Conservation (phyloP, 2,113 vertebrate genomes). For the Silurus asotus region DNA sequence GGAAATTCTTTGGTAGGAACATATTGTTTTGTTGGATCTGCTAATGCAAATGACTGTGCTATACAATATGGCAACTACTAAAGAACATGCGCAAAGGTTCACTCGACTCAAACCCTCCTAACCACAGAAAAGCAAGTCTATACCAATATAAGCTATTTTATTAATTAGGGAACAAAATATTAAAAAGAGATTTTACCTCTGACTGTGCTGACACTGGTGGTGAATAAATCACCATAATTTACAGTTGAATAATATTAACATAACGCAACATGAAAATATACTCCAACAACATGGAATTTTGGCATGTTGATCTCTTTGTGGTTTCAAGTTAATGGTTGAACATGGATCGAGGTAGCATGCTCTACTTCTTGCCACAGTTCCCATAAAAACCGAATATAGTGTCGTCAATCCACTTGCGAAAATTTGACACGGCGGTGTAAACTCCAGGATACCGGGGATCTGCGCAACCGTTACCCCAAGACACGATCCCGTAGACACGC, state of each 20-base stretch:
- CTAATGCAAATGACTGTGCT: neutral
- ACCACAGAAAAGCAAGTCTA: neutral
- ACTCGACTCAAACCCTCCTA: neutral
- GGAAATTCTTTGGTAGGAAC: neutral
- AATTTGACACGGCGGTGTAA: conserved; percentile 77
- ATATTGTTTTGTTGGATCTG: neutral
- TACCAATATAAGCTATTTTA: neutral
- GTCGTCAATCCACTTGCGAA: conserved; percentile 77
- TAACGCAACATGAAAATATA: conserved; percentile 26
- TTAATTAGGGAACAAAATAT: neutral
- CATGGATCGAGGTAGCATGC: neutral
- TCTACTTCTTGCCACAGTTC: conserved; percentile 59
- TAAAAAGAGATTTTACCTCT: neutral
- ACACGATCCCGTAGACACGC: conserved; percentile 77
- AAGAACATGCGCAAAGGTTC: neutral
- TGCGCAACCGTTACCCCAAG: conserved; percentile 79
- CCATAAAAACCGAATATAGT: conserved; percentile 72
- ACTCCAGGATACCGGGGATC: conserved; percentile 76
- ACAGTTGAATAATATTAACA: neutral
- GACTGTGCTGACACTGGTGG: neutral
- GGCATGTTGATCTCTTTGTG: conserved; percentile 25
- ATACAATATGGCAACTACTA: neutral
- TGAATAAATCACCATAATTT: neutral
- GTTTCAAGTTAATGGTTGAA: conserved; percentile 36
- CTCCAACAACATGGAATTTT: conserved; percentile 23